Conservation (phyloP, 2,113 vertebrate genomes). For the Salvelinus alpinus region DNA sequence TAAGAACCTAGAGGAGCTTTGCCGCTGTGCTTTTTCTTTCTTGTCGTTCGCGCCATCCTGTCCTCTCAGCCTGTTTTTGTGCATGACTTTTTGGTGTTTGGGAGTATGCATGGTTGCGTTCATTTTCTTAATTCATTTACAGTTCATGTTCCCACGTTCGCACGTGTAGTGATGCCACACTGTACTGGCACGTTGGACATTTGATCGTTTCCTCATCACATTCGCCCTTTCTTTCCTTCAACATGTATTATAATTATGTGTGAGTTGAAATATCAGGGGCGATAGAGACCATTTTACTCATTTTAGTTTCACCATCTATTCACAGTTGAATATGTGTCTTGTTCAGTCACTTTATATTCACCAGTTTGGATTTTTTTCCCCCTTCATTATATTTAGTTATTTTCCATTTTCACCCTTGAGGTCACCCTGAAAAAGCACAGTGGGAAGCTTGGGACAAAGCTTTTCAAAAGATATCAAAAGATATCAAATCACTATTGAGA, state of each 20-base stretch:
- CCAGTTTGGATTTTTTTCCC: slow-evolving; percentile 2
- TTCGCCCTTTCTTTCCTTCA: neutral
- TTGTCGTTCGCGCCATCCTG: slow-evolving; percentile 31
- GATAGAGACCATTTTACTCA: neutral
- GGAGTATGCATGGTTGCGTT: slow-evolving; percentile 65
- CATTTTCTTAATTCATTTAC: slow-evolving; percentile 19
- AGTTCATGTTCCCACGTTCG: slow-evolving; percentile 3
- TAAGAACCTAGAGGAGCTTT: slow-evolving; percentile 59
- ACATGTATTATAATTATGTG: neutral
- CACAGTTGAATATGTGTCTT: neutral
- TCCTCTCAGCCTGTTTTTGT: slow-evolving; percentile 34
- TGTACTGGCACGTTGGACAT: neutral
- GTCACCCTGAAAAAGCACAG: slow-evolving; percentile 76
- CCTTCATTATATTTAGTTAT: slow-evolving; percentile 10
- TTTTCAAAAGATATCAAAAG: slow-evolving; percentile 17
- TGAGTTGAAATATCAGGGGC: neutral
- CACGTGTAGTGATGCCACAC: neutral
- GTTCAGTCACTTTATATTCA: neutral
- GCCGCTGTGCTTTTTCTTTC: slow-evolving; percentile 73
- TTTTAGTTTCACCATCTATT: neutral
- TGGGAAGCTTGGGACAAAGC: slow-evolving; percentile 65
- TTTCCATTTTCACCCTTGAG: slow-evolving; percentile 34
- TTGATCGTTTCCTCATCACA: slow-evolving; percentile 7
- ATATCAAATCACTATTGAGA: slow-evolving; percentile 2
- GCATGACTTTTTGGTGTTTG: slow-evolving; percentile 53